Conservation (phyloP, 2,888 invertebrate genomes). For the Amphiduros pacificus region DNA sequence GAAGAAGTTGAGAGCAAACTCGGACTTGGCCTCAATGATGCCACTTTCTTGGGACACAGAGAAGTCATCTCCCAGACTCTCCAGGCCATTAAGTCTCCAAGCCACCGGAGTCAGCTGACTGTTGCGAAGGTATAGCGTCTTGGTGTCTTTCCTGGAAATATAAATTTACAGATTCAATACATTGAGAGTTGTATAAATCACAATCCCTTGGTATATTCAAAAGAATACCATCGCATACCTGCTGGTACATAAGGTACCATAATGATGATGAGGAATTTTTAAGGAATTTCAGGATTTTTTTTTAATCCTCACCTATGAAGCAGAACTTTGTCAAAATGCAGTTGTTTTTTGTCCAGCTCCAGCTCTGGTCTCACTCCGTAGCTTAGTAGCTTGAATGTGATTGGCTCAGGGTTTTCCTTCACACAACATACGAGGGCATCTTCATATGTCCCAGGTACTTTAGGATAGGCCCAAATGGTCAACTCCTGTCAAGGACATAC, state of each 20-base stretch:
- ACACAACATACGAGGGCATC: conserved; percentile 59
- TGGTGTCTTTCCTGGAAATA: conserved; percentile 57
- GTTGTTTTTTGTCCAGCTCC: conserved; percentile 56
- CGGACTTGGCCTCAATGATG: conserved; percentile 56
- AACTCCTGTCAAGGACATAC: too few relatives aligned
- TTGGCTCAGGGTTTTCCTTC: conserved; percentile 59
- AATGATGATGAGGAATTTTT: too few relatives aligned
- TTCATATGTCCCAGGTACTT: conserved; percentile 50
- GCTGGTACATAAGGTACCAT: too few relatives aligned
- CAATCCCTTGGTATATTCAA: too few relatives aligned
- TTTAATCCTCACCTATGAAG: conserved; percentile 53
- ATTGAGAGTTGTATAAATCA: too few relatives aligned
- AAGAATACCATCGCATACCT: too few relatives aligned
- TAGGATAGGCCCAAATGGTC: conserved; percentile 59
- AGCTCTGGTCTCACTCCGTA: conserved; percentile 58
- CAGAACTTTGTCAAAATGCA: conserved; percentile 59
- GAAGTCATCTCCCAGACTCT: conserved; percentile 60
- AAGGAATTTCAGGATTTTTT: background rate
- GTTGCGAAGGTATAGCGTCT: conserved; percentile 57
- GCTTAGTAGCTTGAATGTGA: conserved; percentile 56
- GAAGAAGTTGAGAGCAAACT: conserved; percentile 57
- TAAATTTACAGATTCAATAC: too few relatives aligned
- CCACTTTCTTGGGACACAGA: conserved; percentile 57
- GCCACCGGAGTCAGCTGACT: conserved; percentile 58
- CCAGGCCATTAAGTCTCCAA: conserved; percentile 58